Percentiles rank a stretch among this genome's conserved stretches.
These are phyloP conservation scores for Ammospiza maritima DNA, from an alignment of 2,797 vertebrate species.

Conservation along the genomic window DNA sequence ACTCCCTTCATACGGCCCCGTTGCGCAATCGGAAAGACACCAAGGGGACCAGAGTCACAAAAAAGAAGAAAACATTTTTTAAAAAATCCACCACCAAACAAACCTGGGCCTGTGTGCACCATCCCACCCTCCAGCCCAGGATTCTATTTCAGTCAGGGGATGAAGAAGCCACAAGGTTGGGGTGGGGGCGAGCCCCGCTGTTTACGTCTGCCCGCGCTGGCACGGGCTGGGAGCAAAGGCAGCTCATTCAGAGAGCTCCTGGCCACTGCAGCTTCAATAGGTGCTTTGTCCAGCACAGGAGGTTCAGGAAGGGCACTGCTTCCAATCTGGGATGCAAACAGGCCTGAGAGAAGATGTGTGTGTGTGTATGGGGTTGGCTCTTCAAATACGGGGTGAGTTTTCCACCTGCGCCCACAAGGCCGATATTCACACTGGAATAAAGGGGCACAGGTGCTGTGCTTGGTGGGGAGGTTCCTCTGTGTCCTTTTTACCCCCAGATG, in stretches of 20 bases:
- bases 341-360: not conserved
- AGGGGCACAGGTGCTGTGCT: not conserved
- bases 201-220: slow-evolving; percentile 68
- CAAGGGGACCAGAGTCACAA: not conserved
- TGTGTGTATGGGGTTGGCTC: not conserved
- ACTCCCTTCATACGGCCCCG: not conserved
- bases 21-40: slow-evolving; percentile 68
- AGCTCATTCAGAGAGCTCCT: slow-evolving; percentile 60
- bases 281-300: slow-evolving; percentile 62
- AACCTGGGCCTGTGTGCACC: slow-evolving; percentile 21
- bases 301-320: slow-evolving; percentile 61
- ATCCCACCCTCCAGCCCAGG: not conserved
- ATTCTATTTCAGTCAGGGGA: slow-evolving; percentile 75
- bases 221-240: slow-evolving; percentile 69
- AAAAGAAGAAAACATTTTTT: slow-evolving; percentile 11
- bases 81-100: slow-evolving; percentile 47
- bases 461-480: not conserved
- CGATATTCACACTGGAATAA: not conserved
- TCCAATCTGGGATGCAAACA: slow-evolving; percentile 41
- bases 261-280: slow-evolving; percentile 69
- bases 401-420: not conserved
- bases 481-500: not conserved
- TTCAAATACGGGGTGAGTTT: not conserved
- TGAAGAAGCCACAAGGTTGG: slow-evolving; percentile 42
- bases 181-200: slow-evolving; percentile 51